phyloP scores from a whole-genome alignment of 2,797 vertebrate genomes.

The Ammospiza maritima region DNA sequence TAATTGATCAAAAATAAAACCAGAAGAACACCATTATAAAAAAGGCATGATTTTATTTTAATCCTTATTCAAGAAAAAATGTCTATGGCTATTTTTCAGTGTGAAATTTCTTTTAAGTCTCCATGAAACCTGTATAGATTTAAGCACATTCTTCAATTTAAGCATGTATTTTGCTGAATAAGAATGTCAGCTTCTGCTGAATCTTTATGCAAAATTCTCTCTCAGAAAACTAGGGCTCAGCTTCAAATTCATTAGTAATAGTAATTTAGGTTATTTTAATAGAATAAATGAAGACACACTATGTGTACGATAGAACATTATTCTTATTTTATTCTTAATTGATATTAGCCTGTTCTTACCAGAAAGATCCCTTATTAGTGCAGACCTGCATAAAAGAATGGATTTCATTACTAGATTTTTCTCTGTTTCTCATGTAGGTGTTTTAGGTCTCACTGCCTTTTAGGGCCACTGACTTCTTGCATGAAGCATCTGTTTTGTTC shows the following conservation, averaged over 20 bases:
- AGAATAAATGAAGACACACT: not conserved
- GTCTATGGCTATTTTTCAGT: not conserved
- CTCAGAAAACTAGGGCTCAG: not conserved
- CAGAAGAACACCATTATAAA: not conserved
- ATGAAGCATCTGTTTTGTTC: not conserved
- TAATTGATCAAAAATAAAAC: not conserved
- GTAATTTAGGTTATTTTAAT: conserved; percentile 11
- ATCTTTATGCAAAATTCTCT: not conserved
- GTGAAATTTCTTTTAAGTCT: not conserved
- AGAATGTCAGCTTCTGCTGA: not conserved
- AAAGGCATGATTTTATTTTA: not conserved
- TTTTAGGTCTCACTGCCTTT: not conserved
- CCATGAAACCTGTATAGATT: not conserved
- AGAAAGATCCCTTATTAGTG: not conserved
- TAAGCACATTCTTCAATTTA: conserved; percentile 21
- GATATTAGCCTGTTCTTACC: not conserved
- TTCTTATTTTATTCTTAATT: conserved; percentile 15
- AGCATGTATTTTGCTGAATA: conserved; percentile 7
- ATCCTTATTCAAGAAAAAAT: not conserved
- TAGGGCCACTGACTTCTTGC: not conserved
- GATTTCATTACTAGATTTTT: not conserved
- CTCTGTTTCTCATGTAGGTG: not conserved
- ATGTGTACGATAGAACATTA: not conserved
- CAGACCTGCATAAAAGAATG: not conserved
- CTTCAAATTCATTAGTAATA: conserved; percentile 33